These are phyloP conservation scores for Pterocles burchelli DNA, from an alignment of 2,113 vertebrate genomes.

Conservation along the genomic window DNA sequence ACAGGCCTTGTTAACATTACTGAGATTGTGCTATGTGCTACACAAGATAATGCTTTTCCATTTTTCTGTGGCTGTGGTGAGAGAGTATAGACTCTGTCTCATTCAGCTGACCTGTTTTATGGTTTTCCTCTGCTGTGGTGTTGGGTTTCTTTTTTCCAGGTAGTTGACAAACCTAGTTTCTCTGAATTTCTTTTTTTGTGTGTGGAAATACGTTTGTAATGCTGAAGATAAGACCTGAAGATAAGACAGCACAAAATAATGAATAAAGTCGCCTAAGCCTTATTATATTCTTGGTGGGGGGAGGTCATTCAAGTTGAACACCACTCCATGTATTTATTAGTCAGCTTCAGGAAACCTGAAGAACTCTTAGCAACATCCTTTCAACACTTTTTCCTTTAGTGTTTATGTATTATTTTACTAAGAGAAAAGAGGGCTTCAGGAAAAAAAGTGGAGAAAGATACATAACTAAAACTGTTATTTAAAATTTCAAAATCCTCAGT, in stretches of 20 bases:
- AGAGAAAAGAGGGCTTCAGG: not conserved
- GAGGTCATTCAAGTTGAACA: not conserved
- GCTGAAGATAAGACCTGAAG: not conserved
- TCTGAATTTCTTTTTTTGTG: accelerated
- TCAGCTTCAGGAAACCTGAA: not conserved
- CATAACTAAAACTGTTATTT: not conserved
- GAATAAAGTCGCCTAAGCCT: not conserved
- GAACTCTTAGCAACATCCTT: not conserved
- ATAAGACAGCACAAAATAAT: not conserved
- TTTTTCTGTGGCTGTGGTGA: not conserved
- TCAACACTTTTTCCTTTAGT: not conserved
- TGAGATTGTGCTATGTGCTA: not conserved
- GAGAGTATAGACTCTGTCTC: not conserved
- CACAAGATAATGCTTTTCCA: not conserved
- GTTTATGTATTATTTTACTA: not conserved
- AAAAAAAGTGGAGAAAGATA: not conserved
- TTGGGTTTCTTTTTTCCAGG: not conserved
- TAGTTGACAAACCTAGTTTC: not conserved
- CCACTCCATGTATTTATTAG: not conserved
- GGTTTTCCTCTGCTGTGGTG: not conserved
- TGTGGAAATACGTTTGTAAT: not conserved
- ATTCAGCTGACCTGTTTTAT: not conserved
- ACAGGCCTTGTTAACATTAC: not conserved
- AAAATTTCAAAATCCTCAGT: not conserved
- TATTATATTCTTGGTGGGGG: not conserved